Conservation (phyloP, 2,888 invertebrate species). For the Xanthia icteritia region DNA sequence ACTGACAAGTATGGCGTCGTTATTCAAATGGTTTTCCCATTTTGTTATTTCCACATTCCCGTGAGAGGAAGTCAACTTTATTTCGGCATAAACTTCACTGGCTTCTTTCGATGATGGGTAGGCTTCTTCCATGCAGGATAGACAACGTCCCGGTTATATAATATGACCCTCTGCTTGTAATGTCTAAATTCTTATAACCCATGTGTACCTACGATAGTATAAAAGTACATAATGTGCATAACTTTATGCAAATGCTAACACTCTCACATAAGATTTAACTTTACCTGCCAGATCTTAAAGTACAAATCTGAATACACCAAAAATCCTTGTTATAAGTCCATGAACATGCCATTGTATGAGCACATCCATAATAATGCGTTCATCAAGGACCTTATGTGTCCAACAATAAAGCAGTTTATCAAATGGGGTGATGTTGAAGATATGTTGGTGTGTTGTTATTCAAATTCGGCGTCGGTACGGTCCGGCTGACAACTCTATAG, state of each 20-base stretch:
- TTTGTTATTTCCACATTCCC: constrained; percentile 4
- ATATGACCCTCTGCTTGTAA: constrained; percentile 35
- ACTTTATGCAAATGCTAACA: constrained; percentile 23
- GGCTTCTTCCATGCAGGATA: constrained; percentile 9
- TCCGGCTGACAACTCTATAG: constrained; percentile 66
- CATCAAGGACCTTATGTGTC: constrained; percentile 23
- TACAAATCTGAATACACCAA: constrained; percentile 22
- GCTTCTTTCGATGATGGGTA: constrained; percentile 39
- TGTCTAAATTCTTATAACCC: constrained; percentile 38
- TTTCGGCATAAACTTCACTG: background rate
- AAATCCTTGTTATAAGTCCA: constrained; percentile 43
- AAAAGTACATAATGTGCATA: constrained; percentile 18
- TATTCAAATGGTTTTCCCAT: constrained; percentile 1
- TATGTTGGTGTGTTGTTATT: constrained; percentile 55
- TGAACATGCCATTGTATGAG: constrained; percentile 52
- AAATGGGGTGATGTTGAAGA: constrained; percentile 1
- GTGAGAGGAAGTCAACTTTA: background rate
- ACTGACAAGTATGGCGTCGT: background rate
- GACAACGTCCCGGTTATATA: constrained; percentile 28
- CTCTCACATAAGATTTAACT: constrained; percentile 21
- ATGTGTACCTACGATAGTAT: constrained; percentile 6
- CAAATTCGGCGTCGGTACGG: constrained; percentile 58
- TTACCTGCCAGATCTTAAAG: constrained; percentile 13
- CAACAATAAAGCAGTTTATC: constrained; percentile 51
- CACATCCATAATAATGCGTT: constrained; percentile 26